Base-by-base conservation (phyloP, 2,888 invertebrate species). In the Eudemis profundana region DNA sequence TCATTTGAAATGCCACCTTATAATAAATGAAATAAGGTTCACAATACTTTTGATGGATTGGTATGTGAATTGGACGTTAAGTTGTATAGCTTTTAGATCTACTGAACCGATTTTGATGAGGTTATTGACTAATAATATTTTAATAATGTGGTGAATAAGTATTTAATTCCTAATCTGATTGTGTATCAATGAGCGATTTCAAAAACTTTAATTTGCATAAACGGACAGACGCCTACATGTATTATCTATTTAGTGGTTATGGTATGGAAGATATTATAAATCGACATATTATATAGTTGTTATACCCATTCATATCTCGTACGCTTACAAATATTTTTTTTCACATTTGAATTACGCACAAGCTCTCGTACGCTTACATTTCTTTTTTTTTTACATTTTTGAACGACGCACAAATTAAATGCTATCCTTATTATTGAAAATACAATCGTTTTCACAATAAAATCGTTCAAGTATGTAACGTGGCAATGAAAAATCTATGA, bases 71-170 rank as follows among this genome's bases (percentile, higher is more conserved):
- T 54, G 17, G 17, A 42, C 17, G 17, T 27, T 14, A 57, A 17
- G 12, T 36, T 27, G 62, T 49, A 36, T 10, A 4, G 38, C 4
- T 38, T 56, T 27, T 33, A 44, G 57, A 38, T 57, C 50, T 27
- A 51, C 50, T 51, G 23, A 38, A 38, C 57, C 44, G 50, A 57
- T 64, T 63, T 50, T 44, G 57, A 64, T 19, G 44, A 14, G 50
- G 23, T 50, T 59, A 50, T 63, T 63, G 63, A 50, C 63, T 63
- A 63, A 63, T 57, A 49, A 63, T 50, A 63, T 63, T 50, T 63
- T 63, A 56, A 56, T 63, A 57, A 57, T 33, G 42, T 36, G 42
- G 17, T 33, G 33, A 23, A 17, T 50, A 33, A 57, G 49, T 50
- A 42, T 56, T 57, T 50, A 42, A 10, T 50, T 50, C 44, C 19